These are phyloP conservation scores for Achroia grisella DNA, from an alignment of 1,140 invertebrate genomes.

Conservation along the genomic window DNA sequence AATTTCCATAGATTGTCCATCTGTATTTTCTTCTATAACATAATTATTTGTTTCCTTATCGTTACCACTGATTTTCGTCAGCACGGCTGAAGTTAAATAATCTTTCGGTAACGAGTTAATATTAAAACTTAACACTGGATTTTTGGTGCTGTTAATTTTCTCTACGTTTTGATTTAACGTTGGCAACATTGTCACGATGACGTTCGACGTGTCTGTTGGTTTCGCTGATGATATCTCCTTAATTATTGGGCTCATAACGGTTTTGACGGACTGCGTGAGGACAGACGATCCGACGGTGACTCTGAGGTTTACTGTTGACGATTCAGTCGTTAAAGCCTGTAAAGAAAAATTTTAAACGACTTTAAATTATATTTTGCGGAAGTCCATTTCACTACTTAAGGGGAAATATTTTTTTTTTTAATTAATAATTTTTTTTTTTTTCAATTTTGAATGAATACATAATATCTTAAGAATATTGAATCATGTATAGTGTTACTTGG, in stretches of 20 bases:
- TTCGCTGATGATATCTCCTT: not conserved
- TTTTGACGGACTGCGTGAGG: slow-evolving; percentile 33
- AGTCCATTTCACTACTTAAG: no score
- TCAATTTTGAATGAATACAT: no score
- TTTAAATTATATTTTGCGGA: no score
- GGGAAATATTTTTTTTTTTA: no score
- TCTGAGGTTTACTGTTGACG: slow-evolving; percentile 31
- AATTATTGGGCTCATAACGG: not conserved
- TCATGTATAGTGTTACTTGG: no score
- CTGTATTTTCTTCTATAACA: slow-evolving; percentile 25
- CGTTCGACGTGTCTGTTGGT: slow-evolving; percentile 4
- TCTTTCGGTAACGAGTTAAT: slow-evolving; percentile 28
- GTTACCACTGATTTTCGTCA: slow-evolving; percentile 26
- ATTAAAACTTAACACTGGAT: slow-evolving; percentile 22
- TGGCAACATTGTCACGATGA: slow-evolving; percentile 2
- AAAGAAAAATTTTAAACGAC: no score
- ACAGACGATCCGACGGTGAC: slow-evolving; percentile 37
- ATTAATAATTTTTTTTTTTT: no score
- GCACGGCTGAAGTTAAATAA: slow-evolving; percentile 22
- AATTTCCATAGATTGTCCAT: slow-evolving; percentile 47
- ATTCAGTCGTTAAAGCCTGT: not conserved
- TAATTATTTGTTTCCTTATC: slow-evolving; percentile 28
- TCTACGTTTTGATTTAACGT: slow-evolving; percentile 1
- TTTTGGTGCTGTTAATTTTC: slow-evolving; percentile 1
- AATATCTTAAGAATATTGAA: no score